Evolutionary conservation across 2,888 invertebrate species (phyloP), one percentile per base, ranked within the genome.

Genomic region (Rhagonycha fulva): DNA sequence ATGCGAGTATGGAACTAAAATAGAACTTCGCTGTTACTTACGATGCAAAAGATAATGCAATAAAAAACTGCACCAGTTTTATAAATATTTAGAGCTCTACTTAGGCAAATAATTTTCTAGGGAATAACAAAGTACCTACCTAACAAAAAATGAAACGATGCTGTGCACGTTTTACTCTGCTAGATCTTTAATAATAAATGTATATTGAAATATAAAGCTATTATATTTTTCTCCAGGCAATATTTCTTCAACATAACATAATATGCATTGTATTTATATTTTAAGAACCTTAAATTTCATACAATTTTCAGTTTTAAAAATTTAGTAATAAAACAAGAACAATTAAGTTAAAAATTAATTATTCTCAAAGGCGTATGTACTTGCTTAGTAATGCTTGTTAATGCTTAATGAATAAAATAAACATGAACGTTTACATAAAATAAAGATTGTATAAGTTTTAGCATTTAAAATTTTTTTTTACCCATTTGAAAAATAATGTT

Each of bases 161-260:
- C 24, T 5, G n/a, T n/a, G 23, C 63, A 66, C 63, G 63, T 66
- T 26, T 63, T 23, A 66, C 63, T 24, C n/a, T 24, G 63, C 24
- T 66, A 66, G 63, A 24, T 24, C 63, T 66, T 66, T 66, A 66
- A 66, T 66, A 66, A 66, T 66, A 66, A 66, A 66, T 66, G 23
- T 66, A 66, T 66, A 66, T 66, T 66, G 63, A 66, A 66, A 66
- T 26, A 66, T 66, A 66, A 66, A 66, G 24, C 24, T 26, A 66
- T 66, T 24, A 66, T 66, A 26, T 66, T 66, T 62, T 66, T 66
- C 23, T 26, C 23, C 12, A 26, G 63, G 26, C 14, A 24, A 62
- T 14, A 23, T 66, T 66, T 26, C 26, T 66, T 66, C 7, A 12
- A 14, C 63, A 3, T 24, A 14, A 7, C 26, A 26, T 32, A 32